Base-by-base conservation (phyloP, 1,140 invertebrate species). In the Eupeodes corollae region DNA sequence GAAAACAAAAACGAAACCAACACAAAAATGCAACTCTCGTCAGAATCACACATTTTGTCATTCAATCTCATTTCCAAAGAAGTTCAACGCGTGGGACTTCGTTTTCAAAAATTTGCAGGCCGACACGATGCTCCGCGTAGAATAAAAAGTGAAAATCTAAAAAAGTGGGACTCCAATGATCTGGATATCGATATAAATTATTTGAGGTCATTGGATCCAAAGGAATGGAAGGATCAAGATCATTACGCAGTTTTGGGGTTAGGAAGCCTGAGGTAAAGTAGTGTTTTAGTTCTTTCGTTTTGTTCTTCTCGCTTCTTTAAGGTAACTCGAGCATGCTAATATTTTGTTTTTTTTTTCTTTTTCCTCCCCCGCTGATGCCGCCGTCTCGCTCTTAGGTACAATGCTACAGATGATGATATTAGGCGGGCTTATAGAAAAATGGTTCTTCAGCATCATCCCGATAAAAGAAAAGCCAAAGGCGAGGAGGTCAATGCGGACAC, bases 181-280 rank as follows among this genome's bases (percentile, higher is more conserved):
- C 79, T 83, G 52, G 86, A 89, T 55, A 86, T 90, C 53, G 84
- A 96, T 70, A 78, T 91, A 5, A 77, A 80, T 45, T 92, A 90
- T 63, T 72, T 97, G 18, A 76, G 87, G 52, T 88, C 86, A 31
- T 73, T 98, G 44, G 89, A 97, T 73, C 93, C 93, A n/a, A 92
- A 89, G 64, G 84, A 94, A 60, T 97, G 92, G 91, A 97, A 95
- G 74, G 82, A 91, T 60, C 93, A 97, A 74, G 94, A 97, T 68
- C 92, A 98, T 71, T 98, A 98, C 72, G 83, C 83, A 41, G 91
- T 98, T 15, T 70, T 98, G 43, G 93, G 94, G 33, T 76, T 98
- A 49, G 81, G 81, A 57, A 81, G 84, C 49, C 69, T 89, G 42
- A 76, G 91, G 37, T 77, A 77, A 49, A 31, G n/a, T n/a, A n/a